A percentile compares a stretch with the other conserved stretches of the same genome.
Evolutionary conservation across 2,113 vertebrate species (phyloP).

Genomic region (Gambusia affinis): DNA sequence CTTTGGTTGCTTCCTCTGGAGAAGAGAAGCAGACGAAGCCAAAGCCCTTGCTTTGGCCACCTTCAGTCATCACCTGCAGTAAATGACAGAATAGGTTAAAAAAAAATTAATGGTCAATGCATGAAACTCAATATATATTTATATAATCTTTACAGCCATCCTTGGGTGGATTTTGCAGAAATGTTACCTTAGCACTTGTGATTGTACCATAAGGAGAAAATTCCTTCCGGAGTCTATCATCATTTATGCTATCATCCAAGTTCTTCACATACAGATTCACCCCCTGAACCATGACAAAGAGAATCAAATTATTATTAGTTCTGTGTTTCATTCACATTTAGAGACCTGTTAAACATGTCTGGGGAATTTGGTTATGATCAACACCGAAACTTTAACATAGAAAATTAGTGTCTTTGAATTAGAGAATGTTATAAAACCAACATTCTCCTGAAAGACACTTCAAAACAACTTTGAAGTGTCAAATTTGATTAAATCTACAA

Average conservation of each 20-base stretch:
- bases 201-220: slow-evolving; percentile 96
- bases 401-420: not conserved
- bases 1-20: slow-evolving; percentile 96
- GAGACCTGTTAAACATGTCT: not conserved
- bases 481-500: not conserved
- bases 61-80: slow-evolving; percentile 94
- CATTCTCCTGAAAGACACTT: not conserved
- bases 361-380: not conserved
- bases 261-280: slow-evolving; percentile 99
- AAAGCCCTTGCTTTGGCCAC: slow-evolving; percentile 94
- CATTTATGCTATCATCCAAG: slow-evolving; percentile 91
- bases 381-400: not conserved
- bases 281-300: slow-evolving; percentile 77
- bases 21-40: slow-evolving; percentile 99
- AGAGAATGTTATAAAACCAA: not conserved
- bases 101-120: not conserved
- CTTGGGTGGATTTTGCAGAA: not conserved
- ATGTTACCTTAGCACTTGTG: slow-evolving; percentile 93
- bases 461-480: not conserved
- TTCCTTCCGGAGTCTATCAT: slow-evolving; percentile 90
- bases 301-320: not conserved
- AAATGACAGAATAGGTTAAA: not conserved
- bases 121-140: not conserved
- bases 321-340: no score
- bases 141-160: no score